Base-by-base conservation (phyloP, 2,113 vertebrate species). In the Ibidorhyncha struthersii region DNA sequence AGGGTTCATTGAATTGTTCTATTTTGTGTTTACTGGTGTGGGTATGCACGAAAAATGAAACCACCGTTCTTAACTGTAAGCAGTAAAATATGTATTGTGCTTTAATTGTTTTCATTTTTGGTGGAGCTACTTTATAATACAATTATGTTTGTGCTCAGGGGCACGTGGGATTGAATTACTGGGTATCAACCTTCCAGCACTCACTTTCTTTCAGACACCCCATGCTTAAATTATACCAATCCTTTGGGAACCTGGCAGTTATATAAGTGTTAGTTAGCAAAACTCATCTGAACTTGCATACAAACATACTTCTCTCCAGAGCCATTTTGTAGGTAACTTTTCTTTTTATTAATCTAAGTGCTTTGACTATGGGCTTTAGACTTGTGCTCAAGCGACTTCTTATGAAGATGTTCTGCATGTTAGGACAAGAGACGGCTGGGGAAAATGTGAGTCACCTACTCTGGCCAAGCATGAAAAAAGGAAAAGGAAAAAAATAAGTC, bases 31-130 rank as follows among this genome's bases (percentile, higher is more conserved):
- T 87, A 63, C 25, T 67, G 49, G 8, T 74, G 21, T 58, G 49
- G 50, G 27, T 59, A 34, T 69, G 22, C 50, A 32, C 0, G 0
- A 85, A 77, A 69, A 81, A 59, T 65, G 38, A 86, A 96, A 29
- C 43, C 32, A 53, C 26, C 5, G 22, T 94, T 89, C 66, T 72
- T 72, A 87, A 87, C 49, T 82, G 56, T 81, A 92, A 93, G 82
- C 71, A 55, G 71, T 65, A 82, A 94, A 85, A 61, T 76, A 70
- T 9, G 19, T 62, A 49, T 52, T 94, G 66, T 74, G n/a, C 74
- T 93, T 86, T 73, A 97, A 94, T 94, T 96, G 63, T 95, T 97
- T 96, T 92, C 23, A 30, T 61, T 91, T 97, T 79, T 76, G 56
- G 88, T 58, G 66, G 82, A 94, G 36, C 55, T 73, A 0, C 72